Base-by-base conservation (phyloP, 1,140 invertebrate species). In the Tetragonula clypearis region DNA sequence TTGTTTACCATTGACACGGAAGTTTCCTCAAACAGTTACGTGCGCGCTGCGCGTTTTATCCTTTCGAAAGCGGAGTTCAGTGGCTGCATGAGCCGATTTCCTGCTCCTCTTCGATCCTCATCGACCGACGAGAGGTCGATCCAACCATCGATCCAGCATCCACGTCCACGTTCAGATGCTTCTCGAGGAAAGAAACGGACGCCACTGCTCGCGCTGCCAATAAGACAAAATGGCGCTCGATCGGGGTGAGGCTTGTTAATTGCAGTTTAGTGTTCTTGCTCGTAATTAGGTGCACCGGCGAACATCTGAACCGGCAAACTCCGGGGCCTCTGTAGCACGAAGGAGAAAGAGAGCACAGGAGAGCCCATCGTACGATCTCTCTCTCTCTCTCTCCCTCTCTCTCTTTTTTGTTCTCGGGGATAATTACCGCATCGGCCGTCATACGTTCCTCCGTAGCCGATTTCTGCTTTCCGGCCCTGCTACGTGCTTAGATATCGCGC, bases 181-280 rank as follows among this genome's bases (percentile, higher is more conserved):
- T 49, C 41, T 49, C 8, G 41, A 74, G 86, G 88, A 89, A 83
- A 76, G 79, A 86, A 78, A 77, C 58, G 68, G 79, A 9, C 8
- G 86, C 74, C 69, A 85, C 66, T 56, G 65, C 56, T n/a, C 74
- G 41, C 26, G 75, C 53, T 53, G 71, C 87, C 89, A 92, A 93
- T 91, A 93, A 92, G 88, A 88, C 86, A 90, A 92, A 87, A 92
- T 91, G 91, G 75, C 71, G 91, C 91, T 87, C 86, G 88, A 79
- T 53, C 68, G 62, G 84, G 82, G 83, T 90, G 89, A 91, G 89
- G 87, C 92, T 94, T 90, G 93, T 94, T 94, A 94, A 94, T 94
- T 94, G 92, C 93, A 94, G 92, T 94, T 94, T 93, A 94, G 93
- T 93, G 91, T 92, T 94, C 93, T 94, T 90, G 91, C 92, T 92